These are phyloP conservation scores for Lumbricus terrestris DNA, from an alignment of 2,888 invertebrate species.

Conservation along the genomic window DNA sequence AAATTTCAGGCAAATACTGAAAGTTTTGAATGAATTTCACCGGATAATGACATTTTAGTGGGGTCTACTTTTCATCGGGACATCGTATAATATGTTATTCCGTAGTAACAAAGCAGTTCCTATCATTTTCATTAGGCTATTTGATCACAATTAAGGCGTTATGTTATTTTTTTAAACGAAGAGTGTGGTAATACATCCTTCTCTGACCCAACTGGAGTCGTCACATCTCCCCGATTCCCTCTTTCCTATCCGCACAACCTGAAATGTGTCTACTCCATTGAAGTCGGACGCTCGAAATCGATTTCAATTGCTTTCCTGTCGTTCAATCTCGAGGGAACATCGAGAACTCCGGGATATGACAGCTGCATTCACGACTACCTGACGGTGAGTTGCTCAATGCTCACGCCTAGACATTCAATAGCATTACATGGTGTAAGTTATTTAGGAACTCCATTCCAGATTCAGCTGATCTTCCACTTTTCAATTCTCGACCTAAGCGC, in stretches of 20 bases:
- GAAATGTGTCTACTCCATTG: not conserved
- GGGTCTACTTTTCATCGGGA: no score
- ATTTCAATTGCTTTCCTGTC: not conserved
- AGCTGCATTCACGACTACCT: not conserved
- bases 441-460: no score
- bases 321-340: not conserved
- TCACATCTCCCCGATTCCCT: not conserved
- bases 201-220: not conserved
- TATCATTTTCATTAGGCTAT: no score
- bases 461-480: no score
- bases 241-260: not conserved
- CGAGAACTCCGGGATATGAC: not conserved
- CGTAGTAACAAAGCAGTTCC: not conserved
- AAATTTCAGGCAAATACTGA: no score
- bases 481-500: no score
- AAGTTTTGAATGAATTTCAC: no score
- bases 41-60: no score
- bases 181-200: conserved; percentile 6
- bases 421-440: no score
- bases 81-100: no score
- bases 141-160: not conserved
- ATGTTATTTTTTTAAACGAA: not conserved
- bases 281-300: not conserved
- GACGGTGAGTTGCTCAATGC: not conserved
- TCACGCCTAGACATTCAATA: no score